Evolutionary conservation across 2,113 vertebrate genomes (phyloP), one percentile per base, ranked within the genome.

Genomic region (Phyllopteryx taeniolatus): DNA sequence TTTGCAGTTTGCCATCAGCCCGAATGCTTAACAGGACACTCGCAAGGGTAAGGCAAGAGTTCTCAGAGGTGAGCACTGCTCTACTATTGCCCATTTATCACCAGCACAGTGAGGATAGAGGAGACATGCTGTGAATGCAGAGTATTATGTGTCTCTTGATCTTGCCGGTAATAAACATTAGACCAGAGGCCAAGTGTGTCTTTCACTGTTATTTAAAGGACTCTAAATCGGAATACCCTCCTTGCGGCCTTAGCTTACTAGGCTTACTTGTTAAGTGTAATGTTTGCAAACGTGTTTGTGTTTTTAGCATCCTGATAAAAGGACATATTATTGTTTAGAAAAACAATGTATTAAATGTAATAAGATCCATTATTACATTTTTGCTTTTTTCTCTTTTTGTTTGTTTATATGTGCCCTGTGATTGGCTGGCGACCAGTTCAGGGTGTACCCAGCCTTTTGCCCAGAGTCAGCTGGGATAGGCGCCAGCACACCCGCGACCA

Each of bases 21-120:
- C 74, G 76, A 83, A 90, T 79, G 82, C 85, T 89, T 84, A 87
- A 84, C 85, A 83, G 88, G 88, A 86, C 87, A 84, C 72, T 86
- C 78, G 75, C 86, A 86, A 84, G 87, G 89, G 87, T 88, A 88
- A 83, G 89, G 76, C 81, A 79, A 67, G 70, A 77, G 85, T 81
- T 80, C 75, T 86, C 83, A 77, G 87, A 90, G 90, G 86, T 89
- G 90, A 90, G 83, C 83, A 46, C 85, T 57, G 81, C 78, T 79
- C 77, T 80, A 63, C 76, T 79, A 79, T 88, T 80, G 71, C 79
- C 84, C 83, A 88, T 91, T 90, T 88, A 90, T 90, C 87, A 89
- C 83, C 82, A 77, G 70, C 22, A 70, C 87, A 81, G 84, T 73
- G 80, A 78, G 79, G 79, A 85, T 79, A 75, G 81, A 78, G 75